Base-by-base conservation (phyloP, 30 jellyfish, hydroid and myxozoan genomes). In the Aurelia aurita complex sp. Pacific region DNA sequence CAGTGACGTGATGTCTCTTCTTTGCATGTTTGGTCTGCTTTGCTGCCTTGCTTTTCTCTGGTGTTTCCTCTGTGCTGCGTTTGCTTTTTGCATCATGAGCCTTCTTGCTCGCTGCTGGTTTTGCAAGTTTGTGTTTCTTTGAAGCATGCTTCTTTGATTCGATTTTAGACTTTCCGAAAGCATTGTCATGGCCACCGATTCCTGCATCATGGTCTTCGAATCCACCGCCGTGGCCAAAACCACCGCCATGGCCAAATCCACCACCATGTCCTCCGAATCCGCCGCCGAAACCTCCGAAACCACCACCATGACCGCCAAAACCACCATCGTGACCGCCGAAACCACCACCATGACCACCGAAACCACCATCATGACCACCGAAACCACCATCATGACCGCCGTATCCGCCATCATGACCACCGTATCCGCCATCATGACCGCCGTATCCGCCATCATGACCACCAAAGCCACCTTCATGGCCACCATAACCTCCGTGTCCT, bases 1-100 rank as follows among this genome's bases (percentile, higher is more conserved):
- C 96, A 9, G 93, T 83, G 23, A 88, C 97, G 67, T 94, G 99
- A 43, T 89, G 96, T 63, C 85, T 94, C 96, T 93, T 93, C 54
- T 54, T 67, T 1, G 91, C 92, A 46, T 46, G 57, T 68, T 87
- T 79, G 16, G 89, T 35, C 36, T 62, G 42, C 71, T 85, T 91
- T 42, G 57, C 69, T 7, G 33, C 8, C 50, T 73, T 84, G 62
- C 29, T 14, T 59, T 74, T 23, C 42, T 83, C 40, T 19, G 42
- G 67, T 46, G 85, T 3, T 35, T 85, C 83, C 2, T 83, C 83
- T 4, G 77, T 76, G 32, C 86, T 76, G 81, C 94, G 88, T 54
- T 67, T 75, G 34, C 80, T 4, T 69, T 86, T 77, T 60, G 79
- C 68, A n/a, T 77, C 67, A 46, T 46, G 57, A 46, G 57, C 57